Conservation (phyloP, 1,140 invertebrate genomes). For the Drosophila nikananu region DNA sequence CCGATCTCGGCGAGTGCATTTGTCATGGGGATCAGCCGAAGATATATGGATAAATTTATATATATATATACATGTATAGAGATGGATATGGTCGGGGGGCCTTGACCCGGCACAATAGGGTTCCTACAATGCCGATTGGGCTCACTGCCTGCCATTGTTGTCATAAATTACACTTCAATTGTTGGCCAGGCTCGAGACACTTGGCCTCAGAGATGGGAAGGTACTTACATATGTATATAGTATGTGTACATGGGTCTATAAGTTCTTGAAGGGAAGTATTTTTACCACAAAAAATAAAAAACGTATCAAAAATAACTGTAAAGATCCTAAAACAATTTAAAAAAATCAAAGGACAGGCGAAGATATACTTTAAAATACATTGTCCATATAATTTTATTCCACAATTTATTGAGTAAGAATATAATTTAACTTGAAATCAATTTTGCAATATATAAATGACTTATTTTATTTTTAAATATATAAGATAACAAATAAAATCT, state of each 20-base stretch:
- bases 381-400: too few species aligned
- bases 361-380: background rate
- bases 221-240: background rate
- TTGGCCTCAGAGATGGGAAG: constrained; percentile 9
- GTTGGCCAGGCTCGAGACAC: constrained; percentile 35
- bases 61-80: too few species aligned
- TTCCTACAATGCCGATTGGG: constrained; percentile 4
- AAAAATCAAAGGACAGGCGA: background rate
- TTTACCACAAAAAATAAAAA: background rate
- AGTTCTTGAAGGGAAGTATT: background rate
- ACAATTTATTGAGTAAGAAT: too few species aligned
- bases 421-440: background rate
- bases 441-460: background rate
- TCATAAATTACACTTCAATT: constrained; percentile 82
- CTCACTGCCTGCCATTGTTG: constrained; percentile 63
- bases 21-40: constrained; percentile 64
- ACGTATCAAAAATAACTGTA: background rate
- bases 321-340: background rate
- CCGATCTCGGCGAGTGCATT: constrained; percentile 63
- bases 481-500: too few species aligned
- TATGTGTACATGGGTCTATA: background rate
- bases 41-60: background rate
- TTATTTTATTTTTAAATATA: too few species aligned
- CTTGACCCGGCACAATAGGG: constrained; percentile 42
- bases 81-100: constrained; percentile 25